These are phyloP conservation scores for mouse (Mus musculus) DNA, from an alignment of 2,113 vertebrate genomes.

Conservation along the genomic window DNA sequence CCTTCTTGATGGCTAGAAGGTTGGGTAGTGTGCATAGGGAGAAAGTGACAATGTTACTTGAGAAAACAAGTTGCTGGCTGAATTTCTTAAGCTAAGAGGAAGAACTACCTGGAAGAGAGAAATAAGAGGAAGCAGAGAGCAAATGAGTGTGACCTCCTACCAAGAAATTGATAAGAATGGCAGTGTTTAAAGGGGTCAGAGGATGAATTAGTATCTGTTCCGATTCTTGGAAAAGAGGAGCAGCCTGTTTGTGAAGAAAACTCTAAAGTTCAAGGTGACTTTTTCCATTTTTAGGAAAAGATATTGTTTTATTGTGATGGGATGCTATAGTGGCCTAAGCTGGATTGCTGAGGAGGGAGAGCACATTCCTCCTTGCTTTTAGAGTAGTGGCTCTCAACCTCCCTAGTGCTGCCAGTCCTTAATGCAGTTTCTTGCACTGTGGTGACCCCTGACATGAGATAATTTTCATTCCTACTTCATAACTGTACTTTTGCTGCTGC, in stretches of 20 bases:
- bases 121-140: not conserved
- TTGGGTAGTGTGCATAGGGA: not conserved
- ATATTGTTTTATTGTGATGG: not conserved
- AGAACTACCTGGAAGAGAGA: not conserved
- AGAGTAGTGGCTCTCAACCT: not conserved
- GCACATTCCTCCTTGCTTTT: not conserved
- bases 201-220: not conserved
- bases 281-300: not conserved
- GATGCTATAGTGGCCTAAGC: not conserved
- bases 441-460: not conserved
- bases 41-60: slow-evolving; percentile 29
- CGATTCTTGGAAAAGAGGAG: not conserved
- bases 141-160: not conserved
- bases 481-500: not conserved
- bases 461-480: not conserved
- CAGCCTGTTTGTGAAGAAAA: not conserved
- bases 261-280: not conserved
- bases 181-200: not conserved
- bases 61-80: slow-evolving; percentile 16
- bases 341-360: not conserved
- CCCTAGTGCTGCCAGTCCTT: not conserved
- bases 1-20: not conserved
- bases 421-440: not conserved
- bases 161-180: not conserved
- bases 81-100: slow-evolving; percentile 31